Evolutionary conservation across 2,113 vertebrate species (phyloP).

Genomic region (Scortum barcoo): DNA sequence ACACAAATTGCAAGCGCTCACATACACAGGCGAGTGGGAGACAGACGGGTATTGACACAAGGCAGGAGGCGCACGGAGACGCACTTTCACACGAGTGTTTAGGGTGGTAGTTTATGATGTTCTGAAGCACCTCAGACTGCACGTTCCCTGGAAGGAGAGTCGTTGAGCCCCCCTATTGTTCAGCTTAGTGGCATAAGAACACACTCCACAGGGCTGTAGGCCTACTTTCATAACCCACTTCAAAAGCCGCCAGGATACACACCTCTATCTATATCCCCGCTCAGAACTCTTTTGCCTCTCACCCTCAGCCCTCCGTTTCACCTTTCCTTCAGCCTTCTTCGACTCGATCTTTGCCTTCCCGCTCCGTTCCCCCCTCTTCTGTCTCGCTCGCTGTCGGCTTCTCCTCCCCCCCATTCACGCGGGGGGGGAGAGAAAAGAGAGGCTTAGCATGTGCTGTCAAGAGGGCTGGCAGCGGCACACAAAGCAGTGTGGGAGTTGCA

Average conservation of each 20-base stretch:
- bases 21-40: neutral
- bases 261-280: constrained; percentile 43
- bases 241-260: constrained; percentile 50
- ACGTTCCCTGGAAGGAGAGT: constrained; percentile 36
- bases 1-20: neutral
- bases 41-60: neutral
- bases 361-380: neutral
- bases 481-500: constrained; percentile 4
- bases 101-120: constrained; percentile 29
- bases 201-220: constrained; percentile 38
- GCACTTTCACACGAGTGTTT: constrained; percentile 19
- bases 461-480: constrained; percentile 25
- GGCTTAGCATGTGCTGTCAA: constrained; percentile 16
- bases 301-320: constrained; percentile 13
- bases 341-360: neutral
- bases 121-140: constrained; percentile 29
- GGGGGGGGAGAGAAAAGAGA: constrained; percentile 22
- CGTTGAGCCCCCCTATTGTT: constrained; percentile 47
- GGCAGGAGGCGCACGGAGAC: constrained; percentile 5
- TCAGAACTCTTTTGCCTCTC: constrained; percentile 37
- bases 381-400: constrained; percentile 12
- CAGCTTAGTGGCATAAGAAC: constrained; percentile 41
- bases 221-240: constrained; percentile 62
- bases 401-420: constrained; percentile 1
- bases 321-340: constrained; percentile 25